Base-by-base conservation (phyloP, 2,888 invertebrate genomes). In the Xylophagus ater region DNA sequence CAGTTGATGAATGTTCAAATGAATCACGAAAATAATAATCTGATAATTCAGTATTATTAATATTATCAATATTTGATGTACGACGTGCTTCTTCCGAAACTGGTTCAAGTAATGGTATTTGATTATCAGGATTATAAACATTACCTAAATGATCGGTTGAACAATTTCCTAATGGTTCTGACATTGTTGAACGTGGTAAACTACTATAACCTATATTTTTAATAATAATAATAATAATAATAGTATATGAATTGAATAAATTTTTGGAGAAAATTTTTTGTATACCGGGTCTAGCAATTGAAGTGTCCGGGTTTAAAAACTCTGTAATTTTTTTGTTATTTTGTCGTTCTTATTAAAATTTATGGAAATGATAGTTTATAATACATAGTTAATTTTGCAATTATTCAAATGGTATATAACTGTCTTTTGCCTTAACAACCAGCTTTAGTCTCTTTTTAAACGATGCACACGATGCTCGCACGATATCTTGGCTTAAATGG, bases 141-240 rank as follows among this genome's bases (percentile, higher is more conserved):
- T 55, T 57, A 45, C 49, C 52, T 47, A 51, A 46, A 44, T 52
- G 51, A 47, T 56, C 58, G 30, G 49, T 49, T 59, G 67, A 53
- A 60, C 63, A 59, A 57, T 53, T 54, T 60, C 72, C 73, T 46
- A 74, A 53, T 7, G 78, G 76, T 49, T 81, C 82, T 47, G 82
- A 82, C 68, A 86, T 84, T 54, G 84, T 84, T 40, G 86, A 85
- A 47, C 87, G 73, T 19, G 87, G 86, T 53, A 87, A 69, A 65
- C 84, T 86, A 66, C 83, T 84, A 67, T 87, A 87, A 42, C 85
- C 86, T 83, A 59, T 49, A 50, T 26, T n/a, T n/a, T n/a, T n/a
- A n/a, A n/a, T n/a, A 35, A n/a, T 31, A 9, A 40, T 28, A n/a
- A n/a, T 20, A 23, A 30, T 20, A 17, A 10, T 9, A 25, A 24